phyloP scores from a whole-genome alignment of 2,888 invertebrate genomes.

The Gnatocerus cornutus region DNA sequence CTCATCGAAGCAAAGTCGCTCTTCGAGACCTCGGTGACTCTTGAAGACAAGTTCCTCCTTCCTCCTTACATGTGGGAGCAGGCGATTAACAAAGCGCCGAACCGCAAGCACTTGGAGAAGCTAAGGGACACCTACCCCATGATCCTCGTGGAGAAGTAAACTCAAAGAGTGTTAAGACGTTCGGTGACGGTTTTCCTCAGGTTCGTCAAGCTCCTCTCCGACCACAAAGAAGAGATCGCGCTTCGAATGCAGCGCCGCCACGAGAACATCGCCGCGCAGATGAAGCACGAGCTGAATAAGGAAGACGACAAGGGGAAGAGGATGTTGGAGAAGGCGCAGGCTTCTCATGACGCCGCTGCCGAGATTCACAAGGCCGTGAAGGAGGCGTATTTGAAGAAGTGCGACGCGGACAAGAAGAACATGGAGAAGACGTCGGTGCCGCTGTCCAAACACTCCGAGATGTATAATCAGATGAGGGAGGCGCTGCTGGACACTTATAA shows the following conservation, averaged over 20 bases:
- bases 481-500: conserved; percentile 66
- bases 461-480: conserved; percentile 66
- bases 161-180: not conserved
- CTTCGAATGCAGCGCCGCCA: conserved; percentile 67
- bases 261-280: conserved; percentile 67
- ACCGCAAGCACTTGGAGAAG: conserved; percentile 61
- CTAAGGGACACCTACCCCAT: conserved; percentile 65
- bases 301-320: conserved; percentile 65
- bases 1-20: conserved; percentile 63
- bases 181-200: conserved; percentile 49
- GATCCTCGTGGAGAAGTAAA: conserved; percentile 64
- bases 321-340: conserved; percentile 62
- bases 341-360: conserved; percentile 58
- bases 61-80: conserved; percentile 69
- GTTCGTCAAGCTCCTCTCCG: conserved; percentile 64
- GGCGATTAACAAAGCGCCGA: conserved; percentile 67
- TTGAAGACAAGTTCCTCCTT: conserved; percentile 64
- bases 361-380: conserved; percentile 60
- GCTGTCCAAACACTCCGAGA: conserved; percentile 61
- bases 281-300: conserved; percentile 67
- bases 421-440: conserved; percentile 50
- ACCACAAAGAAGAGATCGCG: conserved; percentile 68
- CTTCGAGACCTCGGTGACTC: conserved; percentile 63
- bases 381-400: conserved; percentile 60
- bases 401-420: conserved; percentile 59